These are phyloP conservation scores for Epizoanthus illoricatus DNA, from an alignment of 92 coral and sea anemone species.

Conservation along the genomic window DNA sequence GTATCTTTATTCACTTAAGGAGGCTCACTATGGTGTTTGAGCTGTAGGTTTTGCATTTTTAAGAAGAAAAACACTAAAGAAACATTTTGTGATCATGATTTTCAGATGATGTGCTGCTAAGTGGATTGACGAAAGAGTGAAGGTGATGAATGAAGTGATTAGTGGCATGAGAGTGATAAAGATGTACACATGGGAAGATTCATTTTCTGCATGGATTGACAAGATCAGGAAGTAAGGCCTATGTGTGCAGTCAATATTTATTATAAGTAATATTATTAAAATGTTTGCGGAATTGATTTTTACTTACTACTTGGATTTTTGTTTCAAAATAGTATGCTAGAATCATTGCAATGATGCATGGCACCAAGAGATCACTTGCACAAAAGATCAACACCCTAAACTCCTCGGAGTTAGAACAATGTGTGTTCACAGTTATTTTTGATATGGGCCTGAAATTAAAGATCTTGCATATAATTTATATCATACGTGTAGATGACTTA, in stretches of 20 bases:
- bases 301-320: neutral
- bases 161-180: slow-evolving; percentile 88
- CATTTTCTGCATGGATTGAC: slow-evolving; percentile 60
- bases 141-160: slow-evolving; percentile 79
- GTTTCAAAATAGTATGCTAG: too few species aligned
- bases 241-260: too few species aligned
- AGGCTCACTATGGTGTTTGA: neutral
- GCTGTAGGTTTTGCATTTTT: neutral
- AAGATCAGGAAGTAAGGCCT: slow-evolving; percentile 65
- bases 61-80: too few species aligned
- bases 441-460: too few species aligned
- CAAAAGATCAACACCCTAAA: too few species aligned
- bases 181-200: slow-evolving; percentile 88
- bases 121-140: slow-evolving; percentile 83
- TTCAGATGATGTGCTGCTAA: slow-evolving; percentile 58
- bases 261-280: neutral
- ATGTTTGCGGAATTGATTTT: neutral
- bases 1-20: neutral
- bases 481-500: too few species aligned
- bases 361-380: too few species aligned
- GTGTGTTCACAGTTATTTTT: too few species aligned
- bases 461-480: too few species aligned
- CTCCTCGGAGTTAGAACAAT: too few species aligned
- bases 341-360: too few species aligned
- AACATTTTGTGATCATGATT: neutral